phyloP scores from a whole-genome alignment of 2,113 vertebrate genomes.

The Mandrillus leucophaeus region DNA sequence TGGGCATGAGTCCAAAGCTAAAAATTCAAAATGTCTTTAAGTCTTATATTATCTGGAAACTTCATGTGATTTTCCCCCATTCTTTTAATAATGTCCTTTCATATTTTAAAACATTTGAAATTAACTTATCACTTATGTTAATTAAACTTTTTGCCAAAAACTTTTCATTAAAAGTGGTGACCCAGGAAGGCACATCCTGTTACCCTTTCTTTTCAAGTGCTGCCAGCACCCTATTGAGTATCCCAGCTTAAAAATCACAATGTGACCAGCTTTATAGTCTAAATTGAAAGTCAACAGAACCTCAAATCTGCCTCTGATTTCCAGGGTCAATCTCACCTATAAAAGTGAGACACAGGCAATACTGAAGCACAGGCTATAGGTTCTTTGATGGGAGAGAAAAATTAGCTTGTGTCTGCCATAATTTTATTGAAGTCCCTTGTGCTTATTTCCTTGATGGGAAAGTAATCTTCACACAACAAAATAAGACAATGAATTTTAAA shows the following conservation, averaged over 20 bases:
- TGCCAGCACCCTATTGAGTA: not conserved
- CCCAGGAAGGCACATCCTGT: not conserved
- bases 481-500: not conserved
- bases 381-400: not conserved
- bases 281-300: not conserved
- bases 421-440: not conserved
- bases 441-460: not conserved
- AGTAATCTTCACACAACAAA: not conserved
- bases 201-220: not conserved
- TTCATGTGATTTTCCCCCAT: not conserved
- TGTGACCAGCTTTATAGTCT: not conserved
- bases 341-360: not conserved
- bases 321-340: not conserved
- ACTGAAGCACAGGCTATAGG: not conserved
- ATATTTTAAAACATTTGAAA: slow-evolving; percentile 5
- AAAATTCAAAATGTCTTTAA: not conserved
- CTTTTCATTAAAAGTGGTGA: not conserved
- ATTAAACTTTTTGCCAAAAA: not conserved
- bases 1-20: not conserved
- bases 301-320: not conserved
- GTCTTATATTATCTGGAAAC: slow-evolving; percentile 5
- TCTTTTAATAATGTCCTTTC: not conserved
- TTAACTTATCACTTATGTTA: not conserved
- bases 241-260: not conserved
- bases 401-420: not conserved